Evolutionary conservation across 23 tunicate genomes (phyloP).

Genomic region (Ascidia mentula): DNA sequence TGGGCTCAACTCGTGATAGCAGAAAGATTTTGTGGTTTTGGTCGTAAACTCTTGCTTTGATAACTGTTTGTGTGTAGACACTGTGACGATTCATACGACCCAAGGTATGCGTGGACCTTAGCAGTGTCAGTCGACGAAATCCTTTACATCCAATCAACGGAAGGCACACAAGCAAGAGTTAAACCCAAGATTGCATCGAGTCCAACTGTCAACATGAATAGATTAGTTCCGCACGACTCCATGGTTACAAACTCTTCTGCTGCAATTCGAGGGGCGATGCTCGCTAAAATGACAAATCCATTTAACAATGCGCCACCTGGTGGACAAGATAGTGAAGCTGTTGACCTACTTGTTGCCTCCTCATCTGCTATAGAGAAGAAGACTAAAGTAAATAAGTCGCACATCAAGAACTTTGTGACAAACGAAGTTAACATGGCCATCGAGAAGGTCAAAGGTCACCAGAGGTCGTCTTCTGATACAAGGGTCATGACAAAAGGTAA

Average conservation of each 20-base stretch:
- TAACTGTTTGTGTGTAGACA: conserved; percentile 15
- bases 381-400: background rate
- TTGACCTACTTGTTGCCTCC: conserved; percentile 29
- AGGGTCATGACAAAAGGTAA: background rate
- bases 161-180: background rate
- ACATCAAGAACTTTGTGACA: background rate
- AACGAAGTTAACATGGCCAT: background rate
- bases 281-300: conserved; percentile 25
- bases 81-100: conserved; percentile 45
- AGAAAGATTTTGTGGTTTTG: background rate
- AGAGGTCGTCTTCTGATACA: conserved; percentile 34
- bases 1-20: background rate
- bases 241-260: background rate
- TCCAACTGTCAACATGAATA: conserved; percentile 7
- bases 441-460: conserved; percentile 19
- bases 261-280: conserved; percentile 6
- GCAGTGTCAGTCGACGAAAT: conserved; percentile 56
- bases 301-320: conserved; percentile 12
- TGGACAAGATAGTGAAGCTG: conserved; percentile 2
- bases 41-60: background rate
- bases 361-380: background rate
- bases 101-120: conserved; percentile 56
- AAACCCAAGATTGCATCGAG: background rate
- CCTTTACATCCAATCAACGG: conserved; percentile 20
- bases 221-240: background rate